phyloP scores from a whole-genome alignment of 2,113 vertebrate genomes.

The Protomyctophum bolini region DNA sequence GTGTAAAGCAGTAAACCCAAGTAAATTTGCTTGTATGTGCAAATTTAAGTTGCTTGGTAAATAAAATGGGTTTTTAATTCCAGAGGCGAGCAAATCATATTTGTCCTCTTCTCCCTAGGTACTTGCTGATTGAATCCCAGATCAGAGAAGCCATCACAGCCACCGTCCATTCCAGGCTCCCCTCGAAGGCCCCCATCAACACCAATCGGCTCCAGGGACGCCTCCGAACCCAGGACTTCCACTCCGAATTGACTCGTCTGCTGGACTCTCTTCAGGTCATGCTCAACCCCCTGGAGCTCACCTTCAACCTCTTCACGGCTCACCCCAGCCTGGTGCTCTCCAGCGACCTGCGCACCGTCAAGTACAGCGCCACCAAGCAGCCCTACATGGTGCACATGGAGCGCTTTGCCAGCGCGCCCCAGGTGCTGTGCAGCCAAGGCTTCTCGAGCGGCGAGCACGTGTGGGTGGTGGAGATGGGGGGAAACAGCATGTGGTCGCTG shows the following conservation, averaged over 20 bases:
- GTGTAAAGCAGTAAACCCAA: too few relatives aligned
- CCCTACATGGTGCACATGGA: constrained; percentile 56
- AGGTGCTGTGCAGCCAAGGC: constrained; percentile 71
- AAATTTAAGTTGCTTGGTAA: too few relatives aligned
- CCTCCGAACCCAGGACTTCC: constrained; percentile 69
- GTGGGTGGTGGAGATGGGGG: constrained; percentile 73
- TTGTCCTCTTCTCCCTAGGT: constrained; percentile 44
- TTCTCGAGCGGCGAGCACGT: constrained; percentile 68
- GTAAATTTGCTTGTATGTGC: too few relatives aligned
- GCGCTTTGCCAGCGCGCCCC: constrained; percentile 59
- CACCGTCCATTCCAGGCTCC: constrained; percentile 21
- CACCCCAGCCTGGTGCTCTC: constrained; percentile 68
- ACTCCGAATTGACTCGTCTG: constrained; percentile 55
- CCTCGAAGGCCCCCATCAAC: constrained; percentile 43
- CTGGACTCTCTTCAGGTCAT: constrained; percentile 63
- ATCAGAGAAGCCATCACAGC: constrained; percentile 46
- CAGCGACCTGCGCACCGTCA: constrained; percentile 66
- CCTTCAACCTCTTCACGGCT: constrained; percentile 63
- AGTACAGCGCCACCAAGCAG: constrained; percentile 60
- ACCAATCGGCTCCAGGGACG: constrained; percentile 54
- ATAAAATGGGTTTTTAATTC: too few relatives aligned
- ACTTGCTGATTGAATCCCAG: constrained; percentile 58
- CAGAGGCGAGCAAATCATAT: neutral
- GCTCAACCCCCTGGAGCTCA: constrained; percentile 72
- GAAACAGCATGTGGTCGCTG: constrained; percentile 68